Evolutionary conservation across 2,797 vertebrate species (phyloP).

Genomic region (Trematomus bernacchii): DNA sequence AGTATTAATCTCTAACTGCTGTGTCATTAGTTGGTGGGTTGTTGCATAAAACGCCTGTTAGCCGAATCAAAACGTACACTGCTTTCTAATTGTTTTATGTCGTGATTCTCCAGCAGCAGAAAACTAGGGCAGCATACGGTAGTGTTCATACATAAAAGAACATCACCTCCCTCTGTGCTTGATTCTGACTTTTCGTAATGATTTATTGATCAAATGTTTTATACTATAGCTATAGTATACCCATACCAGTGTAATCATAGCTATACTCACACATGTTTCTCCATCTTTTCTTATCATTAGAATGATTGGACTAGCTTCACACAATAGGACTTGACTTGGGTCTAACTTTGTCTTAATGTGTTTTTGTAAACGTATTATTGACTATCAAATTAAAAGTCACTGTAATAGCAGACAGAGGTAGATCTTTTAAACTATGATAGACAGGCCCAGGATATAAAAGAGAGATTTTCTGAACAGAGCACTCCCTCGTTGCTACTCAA

Average conservation of each 20-base stretch:
- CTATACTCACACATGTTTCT: neutral
- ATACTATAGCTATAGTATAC: neutral
- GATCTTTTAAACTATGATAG: slow-evolving; percentile 19
- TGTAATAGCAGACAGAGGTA: neutral
- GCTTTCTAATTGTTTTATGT: slow-evolving; percentile 8
- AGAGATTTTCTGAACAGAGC: slow-evolving; percentile 13
- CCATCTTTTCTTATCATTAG: neutral
- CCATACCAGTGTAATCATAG: neutral
- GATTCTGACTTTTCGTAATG: slow-evolving; percentile 17
- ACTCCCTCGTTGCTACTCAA: slow-evolving; percentile 21
- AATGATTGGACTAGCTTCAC: neutral
- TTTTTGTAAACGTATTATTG: neutral
- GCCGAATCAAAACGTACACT: neutral
- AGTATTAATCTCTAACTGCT: neutral
- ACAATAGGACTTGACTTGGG: neutral
- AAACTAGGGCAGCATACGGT: slow-evolving; percentile 28
- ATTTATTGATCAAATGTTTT: slow-evolving; percentile 44
- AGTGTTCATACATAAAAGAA: slow-evolving; percentile 28
- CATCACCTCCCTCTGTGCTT: slow-evolving; percentile 23
- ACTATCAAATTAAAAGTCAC: neutral
- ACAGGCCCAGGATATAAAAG: slow-evolving; percentile 45
- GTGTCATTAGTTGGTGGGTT: neutral
- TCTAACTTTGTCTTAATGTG: neutral
- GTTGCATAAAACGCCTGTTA: neutral
- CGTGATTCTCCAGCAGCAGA: slow-evolving; percentile 13